These are phyloP conservation scores for Megamerina dolium DNA, from an alignment of 2,888 invertebrate genomes.

Conservation along the genomic window DNA sequence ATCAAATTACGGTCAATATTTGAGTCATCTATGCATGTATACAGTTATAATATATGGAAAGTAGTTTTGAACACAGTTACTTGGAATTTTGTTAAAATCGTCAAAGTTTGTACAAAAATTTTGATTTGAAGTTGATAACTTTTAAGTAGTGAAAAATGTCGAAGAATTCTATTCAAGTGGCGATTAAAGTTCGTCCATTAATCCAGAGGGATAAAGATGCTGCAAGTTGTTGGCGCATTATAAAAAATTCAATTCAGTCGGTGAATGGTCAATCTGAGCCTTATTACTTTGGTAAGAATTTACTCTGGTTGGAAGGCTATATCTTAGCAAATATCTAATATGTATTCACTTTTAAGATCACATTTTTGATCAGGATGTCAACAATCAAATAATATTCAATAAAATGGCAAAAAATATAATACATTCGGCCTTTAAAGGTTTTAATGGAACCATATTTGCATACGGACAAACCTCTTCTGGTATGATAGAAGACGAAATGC, in stretches of 20 bases:
- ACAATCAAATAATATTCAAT: conserved; percentile 61
- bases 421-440: conserved; percentile 63
- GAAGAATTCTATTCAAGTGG: conserved; percentile 59
- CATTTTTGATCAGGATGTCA: conserved; percentile 59
- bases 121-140: too few relatives aligned
- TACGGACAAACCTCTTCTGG: conserved; percentile 91
- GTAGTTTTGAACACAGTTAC: too few relatives aligned
- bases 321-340: background rate
- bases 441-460: conserved; percentile 84
- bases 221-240: conserved; percentile 59
- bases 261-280: conserved; percentile 53
- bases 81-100: too few relatives aligned
- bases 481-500: conserved; percentile 2
- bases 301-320: background rate
- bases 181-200: conserved; percentile 66
- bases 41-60: too few relatives aligned
- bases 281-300: conserved; percentile 47
- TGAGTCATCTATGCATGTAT: too few relatives aligned
- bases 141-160: too few relatives aligned
- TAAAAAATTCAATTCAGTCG: conserved; percentile 56
- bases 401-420: conserved; percentile 67
- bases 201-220: conserved; percentile 60
- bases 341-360: conserved; percentile 57
- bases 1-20: too few relatives aligned
- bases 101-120: too few relatives aligned